Evolutionary conservation across 2,797 vertebrate genomes (phyloP).

Genomic region (Potorous gilbertii): DNA sequence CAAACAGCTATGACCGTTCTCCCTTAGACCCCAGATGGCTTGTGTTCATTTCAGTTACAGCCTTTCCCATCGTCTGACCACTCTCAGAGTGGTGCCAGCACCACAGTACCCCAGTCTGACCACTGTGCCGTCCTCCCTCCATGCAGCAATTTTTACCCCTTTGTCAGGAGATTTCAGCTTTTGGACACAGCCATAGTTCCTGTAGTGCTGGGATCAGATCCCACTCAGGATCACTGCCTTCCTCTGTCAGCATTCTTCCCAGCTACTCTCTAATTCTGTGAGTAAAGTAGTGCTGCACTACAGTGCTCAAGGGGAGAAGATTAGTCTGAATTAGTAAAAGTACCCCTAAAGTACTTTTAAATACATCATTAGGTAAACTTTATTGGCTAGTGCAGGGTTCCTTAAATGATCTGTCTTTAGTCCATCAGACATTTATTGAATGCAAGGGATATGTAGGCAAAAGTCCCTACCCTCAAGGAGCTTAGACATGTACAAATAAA

Average conservation of each 20-base stretch:
- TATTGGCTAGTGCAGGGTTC: not conserved
- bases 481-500: too few species aligned
- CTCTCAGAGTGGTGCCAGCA: not conserved
- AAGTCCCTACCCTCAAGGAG: too few species aligned
- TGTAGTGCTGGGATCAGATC: not conserved
- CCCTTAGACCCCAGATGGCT: not conserved
- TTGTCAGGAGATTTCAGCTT: not conserved
- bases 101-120: not conserved
- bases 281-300: not conserved
- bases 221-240: too few species aligned
- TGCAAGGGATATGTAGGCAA: too few species aligned
- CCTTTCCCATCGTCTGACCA: not conserved
- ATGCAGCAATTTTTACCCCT: not conserved
- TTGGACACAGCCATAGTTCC: not conserved
- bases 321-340: not conserved
- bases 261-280: not conserved
- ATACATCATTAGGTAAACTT: slow-evolving; percentile 2
- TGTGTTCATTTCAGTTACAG: not conserved
- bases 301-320: not conserved
- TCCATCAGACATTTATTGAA: too few species aligned
- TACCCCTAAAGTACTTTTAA: not conserved
- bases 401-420: not conserved
- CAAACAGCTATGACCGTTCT: too few species aligned
- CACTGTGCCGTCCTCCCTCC: not conserved
- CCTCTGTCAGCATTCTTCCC: not conserved